Base-by-base conservation (phyloP, 2,797 vertebrate species). In the Onychomys torridus region DNA sequence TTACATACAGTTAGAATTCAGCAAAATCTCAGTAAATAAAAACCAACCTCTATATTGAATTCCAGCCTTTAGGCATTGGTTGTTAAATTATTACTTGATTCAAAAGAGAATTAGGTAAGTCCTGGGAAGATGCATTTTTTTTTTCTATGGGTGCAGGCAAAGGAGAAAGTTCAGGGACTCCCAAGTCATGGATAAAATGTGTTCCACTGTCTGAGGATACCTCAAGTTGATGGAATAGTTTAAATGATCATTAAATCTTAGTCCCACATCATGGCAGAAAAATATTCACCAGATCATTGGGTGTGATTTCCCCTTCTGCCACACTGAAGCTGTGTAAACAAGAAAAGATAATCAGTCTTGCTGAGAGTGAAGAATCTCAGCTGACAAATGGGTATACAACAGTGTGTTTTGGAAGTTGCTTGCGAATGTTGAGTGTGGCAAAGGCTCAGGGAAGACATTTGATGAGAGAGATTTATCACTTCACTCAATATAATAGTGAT, bases 151-250 rank as follows among this genome's bases (percentile, higher is more conserved):
- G 1, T 84, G n/a, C 29, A 65, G 17, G 63, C 3, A 87, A 84
- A 87, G 49, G 21, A 83, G 27, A 49, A 32, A 86, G 3, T n/a
- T 73, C 23, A 46, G 1, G 7, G 12, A 82, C 27, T 76, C 14
- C 29, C 32, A 2, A 1, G 37, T 86, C 32, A 49, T 55, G 19
- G 2, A 0, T 83, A n/a, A 57, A 40, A n/a, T 76, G 16, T 88
- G 25, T 17, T 77, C 14, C n/a, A 61, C 5, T 59, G 13, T 52
- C 23, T 90, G 2, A 99, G 98, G 86, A 98, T 16, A 4, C 55
- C 11, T 69, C 43, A 34, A 21, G 17, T 19, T 52, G n/a, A 12
- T 61, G 43, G 52, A 43, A 69, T 37, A 67, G 34, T 52, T 52
- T 34, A 93, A 13, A 8, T 85, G 34, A 77, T 43, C 52, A 55